Evolutionary conservation across 1,140 invertebrate species (phyloP), one percentile per base, ranked within the genome.

Genomic region (Microplitis demolitor): DNA sequence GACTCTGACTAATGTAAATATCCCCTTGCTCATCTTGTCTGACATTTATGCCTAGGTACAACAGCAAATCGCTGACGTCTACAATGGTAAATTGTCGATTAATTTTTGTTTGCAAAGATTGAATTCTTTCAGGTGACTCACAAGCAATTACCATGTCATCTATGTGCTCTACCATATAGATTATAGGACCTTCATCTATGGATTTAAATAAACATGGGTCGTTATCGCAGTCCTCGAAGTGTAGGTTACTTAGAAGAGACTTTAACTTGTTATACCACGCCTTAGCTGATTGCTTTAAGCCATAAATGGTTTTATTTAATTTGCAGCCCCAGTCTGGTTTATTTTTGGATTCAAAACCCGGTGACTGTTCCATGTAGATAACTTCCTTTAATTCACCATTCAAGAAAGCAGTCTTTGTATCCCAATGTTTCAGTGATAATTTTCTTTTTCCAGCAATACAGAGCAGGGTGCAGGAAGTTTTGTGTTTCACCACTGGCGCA

Each of bases 281-380:
- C 37, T 77, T 51, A n/a, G 82, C 77, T 24, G 84, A 75, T 71
- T 85, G 82, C 69, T 76, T 79, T 0, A 81, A 72, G 4, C 80
- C 82, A 75, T 85, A 87, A 0, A 87, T 45, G 31, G 72, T 74
- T 62, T 77, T 78, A 9, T 77, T 79, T 3, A 87, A 70, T 58
- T 67, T 71, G 53, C 77, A 85, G 31, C 80, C 80, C 33, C 69
- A 16, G 54, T 78, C 63, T 39, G 9, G n/a, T 54, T 0, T 54
- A 5, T 54, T 5, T 14, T 6, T 0, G 4, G 8, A 5, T n/a
- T 54, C 5, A 14, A 14, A 54, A 14, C 53, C 16, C 5, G 53
- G 53, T 3, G 13, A 11, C 16, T 54, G 53, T 5, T 16, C 5
- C n/a, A 54, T 13, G 13, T 54, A 54, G n/a, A 54, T 54, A 16